Evolutionary conservation across 1,140 invertebrate genomes (phyloP), one percentile per base, ranked within the genome.

Genomic region (Ditylenchus dipsaci): DNA sequence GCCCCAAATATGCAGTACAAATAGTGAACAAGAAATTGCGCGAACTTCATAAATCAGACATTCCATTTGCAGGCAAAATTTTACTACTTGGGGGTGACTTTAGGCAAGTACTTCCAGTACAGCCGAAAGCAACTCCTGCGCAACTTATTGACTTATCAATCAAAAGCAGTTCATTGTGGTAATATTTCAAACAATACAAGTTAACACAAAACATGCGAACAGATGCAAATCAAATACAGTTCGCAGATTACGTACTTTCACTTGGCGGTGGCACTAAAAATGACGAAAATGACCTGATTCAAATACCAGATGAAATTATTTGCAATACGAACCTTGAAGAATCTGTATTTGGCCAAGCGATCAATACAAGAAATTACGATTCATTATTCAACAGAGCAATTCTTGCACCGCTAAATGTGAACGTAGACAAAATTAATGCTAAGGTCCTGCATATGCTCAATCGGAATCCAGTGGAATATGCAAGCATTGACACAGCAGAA

Each of bases 61-160:
- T 49, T 42, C 74, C 73, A 47, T 84, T 78, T 67, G 76, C 77
- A 21, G 76, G 79, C 7, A 75, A 75, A 67, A 45, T 73, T 13
- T 60, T 81, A 0, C 3, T 84, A 11, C 56, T 82, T 7, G 68
- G 73, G 8, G 76, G 81, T 13, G 80, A 82, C 70, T 81, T 82
- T 68, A 42, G 80, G 1, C 79, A 81, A 72, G 65, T 49, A 9
- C 42, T 79, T 27, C 77, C 77, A 19, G 67, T 82, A 38, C 38
- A 77, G 38, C 7, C 29, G 45, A 17, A 62, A 21, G 76, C 71
- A 62, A 67, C 68, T 27, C 57, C 68, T 58, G 65, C 75, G 9
- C 38, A 71, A 49, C 57, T 72, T 9, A 47, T 83, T 0, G 42
- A 76, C 66, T 61, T 69, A n/a, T 74, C 72, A 57, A 38, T 82